A percentile compares a stretch with the other conserved stretches of the same genome.
Evolutionary conservation across 2,113 vertebrate species (phyloP).

Genomic region (Platanista minor): DNA sequence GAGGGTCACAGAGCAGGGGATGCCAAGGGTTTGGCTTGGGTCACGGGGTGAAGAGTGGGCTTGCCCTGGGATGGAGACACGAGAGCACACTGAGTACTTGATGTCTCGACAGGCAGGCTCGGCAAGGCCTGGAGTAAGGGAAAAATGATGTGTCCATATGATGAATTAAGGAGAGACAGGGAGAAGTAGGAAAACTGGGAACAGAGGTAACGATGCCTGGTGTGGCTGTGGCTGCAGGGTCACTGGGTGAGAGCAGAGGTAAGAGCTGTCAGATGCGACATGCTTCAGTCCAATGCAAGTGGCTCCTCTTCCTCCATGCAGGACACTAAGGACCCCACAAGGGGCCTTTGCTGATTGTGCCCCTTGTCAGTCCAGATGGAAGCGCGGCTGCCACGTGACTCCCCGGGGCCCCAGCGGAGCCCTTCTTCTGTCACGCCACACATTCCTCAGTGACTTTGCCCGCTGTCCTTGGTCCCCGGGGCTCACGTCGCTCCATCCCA

Average conservation of each 20-base stretch:
- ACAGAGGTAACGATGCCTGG: neutral
- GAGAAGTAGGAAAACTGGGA: neutral
- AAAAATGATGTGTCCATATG: fast-evolving
- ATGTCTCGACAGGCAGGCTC: neutral
- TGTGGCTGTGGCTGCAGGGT: neutral
- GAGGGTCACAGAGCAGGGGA: no score
- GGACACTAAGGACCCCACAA: neutral
- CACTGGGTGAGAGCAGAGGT: neutral
- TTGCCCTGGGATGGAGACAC: neutral
- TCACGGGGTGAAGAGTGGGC: neutral
- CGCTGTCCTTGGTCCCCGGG: neutral
- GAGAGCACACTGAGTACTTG: neutral
- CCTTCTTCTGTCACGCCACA: neutral
- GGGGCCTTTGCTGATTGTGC: neutral
- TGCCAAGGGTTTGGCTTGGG: neutral
- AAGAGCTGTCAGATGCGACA: neutral
- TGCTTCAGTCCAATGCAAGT: neutral
- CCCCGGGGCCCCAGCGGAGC: neutral
- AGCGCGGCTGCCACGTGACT: neutral
- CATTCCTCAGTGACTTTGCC: neutral
- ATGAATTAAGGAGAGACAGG: neutral
- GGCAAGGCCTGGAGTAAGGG: neutral
- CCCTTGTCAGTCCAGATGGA: neutral
- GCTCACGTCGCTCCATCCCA: neutral
- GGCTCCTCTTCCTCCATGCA: neutral